These are phyloP conservation scores for Latrodectus hesperus DNA, from an alignment of 2,888 invertebrate species.

Conservation along the genomic window DNA sequence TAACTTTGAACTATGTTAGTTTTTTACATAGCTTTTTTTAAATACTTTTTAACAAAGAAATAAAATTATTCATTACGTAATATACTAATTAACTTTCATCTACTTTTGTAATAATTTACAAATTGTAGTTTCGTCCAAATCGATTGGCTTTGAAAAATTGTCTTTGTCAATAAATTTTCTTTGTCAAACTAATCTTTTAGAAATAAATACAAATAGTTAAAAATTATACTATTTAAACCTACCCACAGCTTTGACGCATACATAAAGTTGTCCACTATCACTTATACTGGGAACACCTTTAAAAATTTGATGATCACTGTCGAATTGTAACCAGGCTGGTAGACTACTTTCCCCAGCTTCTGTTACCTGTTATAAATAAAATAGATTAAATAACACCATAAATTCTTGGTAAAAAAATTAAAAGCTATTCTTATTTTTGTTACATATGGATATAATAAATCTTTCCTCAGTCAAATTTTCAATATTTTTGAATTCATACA, in stretches of 20 bases:
- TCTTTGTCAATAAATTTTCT: no score
- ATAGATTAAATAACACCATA: no score
- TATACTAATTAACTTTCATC: background rate
- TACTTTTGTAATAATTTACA: background rate
- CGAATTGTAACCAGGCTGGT: constrained; percentile 84
- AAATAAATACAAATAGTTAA: background rate
- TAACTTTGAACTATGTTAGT: no score
- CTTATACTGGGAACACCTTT: constrained; percentile 83
- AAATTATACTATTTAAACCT: background rate
- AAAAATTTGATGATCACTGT: constrained; percentile 81
- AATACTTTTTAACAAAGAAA: no score
- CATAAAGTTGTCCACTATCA: constrained; percentile 81
- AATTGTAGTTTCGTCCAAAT: background rate
- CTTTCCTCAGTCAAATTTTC: no score
- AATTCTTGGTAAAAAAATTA: no score
- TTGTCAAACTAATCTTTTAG: no score
- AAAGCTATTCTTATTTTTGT: no score
- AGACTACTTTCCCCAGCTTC: constrained; percentile 72
- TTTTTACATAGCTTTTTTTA: no score
- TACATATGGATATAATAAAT: no score
- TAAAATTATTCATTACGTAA: no score
- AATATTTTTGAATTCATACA: no score
- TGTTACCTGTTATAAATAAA: constrained; percentile 67
- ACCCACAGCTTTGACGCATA: constrained; percentile 74
- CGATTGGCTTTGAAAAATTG: constrained; percentile 69